Evolutionary conservation across 2,797 vertebrate genomes (phyloP), one percentile per base, ranked within the genome.

Genomic region (Austrolebias charrua): DNA sequence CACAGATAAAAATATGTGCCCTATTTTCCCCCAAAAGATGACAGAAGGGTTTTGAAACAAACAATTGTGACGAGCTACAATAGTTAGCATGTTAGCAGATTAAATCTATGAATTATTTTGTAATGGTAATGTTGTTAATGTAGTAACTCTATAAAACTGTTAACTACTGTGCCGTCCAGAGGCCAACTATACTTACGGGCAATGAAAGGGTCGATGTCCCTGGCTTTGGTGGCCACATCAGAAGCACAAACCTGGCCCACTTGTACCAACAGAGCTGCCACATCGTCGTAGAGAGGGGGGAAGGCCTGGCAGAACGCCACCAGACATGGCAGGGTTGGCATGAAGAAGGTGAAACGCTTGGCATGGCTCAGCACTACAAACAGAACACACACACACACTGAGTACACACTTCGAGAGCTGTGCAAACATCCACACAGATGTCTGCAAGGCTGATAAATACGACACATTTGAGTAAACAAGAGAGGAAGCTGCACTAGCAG

Each of bases 251-350:
- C 96, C 71, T 99, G 97, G 8, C 96, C 97, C 72, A 97, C 94
- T 51, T 99, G 97, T 52, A 97, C 94, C 16, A 99, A 86, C 73
- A 99, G 90, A 68, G 95, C 94, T 75, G 96, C 95, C 33, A 97
- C 94, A 29, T 99, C 98, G 45, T 99, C 97, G 5, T 98, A 99
- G 0, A 99, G 88, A 0, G 96, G 97, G 55, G 97, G 97, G 75
- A 99, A 99, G 29, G 96, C 96, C 91, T 95, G 95, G 81, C 97
- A 99, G 90, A 99, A 97, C 0, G 95, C 93, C 75, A 97, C 95
- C 92, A 99, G 84, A 82, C 97, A 98, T 0, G 97, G 96, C 84
- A 99, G 90, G 14, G 96, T 98, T 16, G 97, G 96, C 96, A 98
- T 96, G 84, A 99, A 98, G 81, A 99, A 98, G 48, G 92, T 83